Conservation (phyloP, 2,797 vertebrate species). For the Gymnopithys bicolor region DNA sequence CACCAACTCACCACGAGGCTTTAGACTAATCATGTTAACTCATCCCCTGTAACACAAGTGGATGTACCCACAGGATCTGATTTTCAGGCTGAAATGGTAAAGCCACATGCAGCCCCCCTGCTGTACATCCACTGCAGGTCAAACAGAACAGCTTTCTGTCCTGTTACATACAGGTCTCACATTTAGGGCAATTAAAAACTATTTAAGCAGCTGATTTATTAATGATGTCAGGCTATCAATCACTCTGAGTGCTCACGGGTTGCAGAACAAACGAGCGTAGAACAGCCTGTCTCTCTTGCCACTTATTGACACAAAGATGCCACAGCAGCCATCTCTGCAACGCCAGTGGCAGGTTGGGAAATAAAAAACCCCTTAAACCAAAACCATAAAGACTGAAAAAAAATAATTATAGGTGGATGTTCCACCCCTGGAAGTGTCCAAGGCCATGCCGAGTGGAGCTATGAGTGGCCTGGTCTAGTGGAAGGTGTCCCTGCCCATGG, state of each 20-base stretch:
- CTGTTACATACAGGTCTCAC: accelerated
- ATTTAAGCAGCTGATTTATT: neutral
- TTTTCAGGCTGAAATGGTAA: neutral
- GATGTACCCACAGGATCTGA: neutral
- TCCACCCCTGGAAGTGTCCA: neutral
- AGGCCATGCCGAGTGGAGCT: neutral
- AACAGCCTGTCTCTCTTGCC: constrained; percentile 67
- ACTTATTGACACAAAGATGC: constrained; percentile 70
- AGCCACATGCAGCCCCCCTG: accelerated
- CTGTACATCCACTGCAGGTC: neutral
- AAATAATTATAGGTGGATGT: accelerated
- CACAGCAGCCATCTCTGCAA: constrained; percentile 65
- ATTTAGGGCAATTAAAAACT: accelerated
- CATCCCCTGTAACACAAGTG: accelerated
- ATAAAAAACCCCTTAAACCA: too few relatives aligned
- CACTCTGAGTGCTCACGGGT: constrained; percentile 61
- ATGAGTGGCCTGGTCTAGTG: neutral
- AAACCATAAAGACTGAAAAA: accelerated
- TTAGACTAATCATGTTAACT: neutral
- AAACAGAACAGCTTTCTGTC: accelerated
- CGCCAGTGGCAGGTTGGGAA: constrained; percentile 26
- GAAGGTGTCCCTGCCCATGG: neutral
- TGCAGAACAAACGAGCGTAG: constrained; percentile 62
- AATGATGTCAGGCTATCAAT: constrained; percentile 58
- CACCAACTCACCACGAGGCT: neutral